Percentiles rank a stretch among this genome's conserved stretches.
These are phyloP conservation scores for Pseudoatta argentina DNA, from an alignment of 1,140 invertebrate genomes.

Conservation along the genomic window DNA sequence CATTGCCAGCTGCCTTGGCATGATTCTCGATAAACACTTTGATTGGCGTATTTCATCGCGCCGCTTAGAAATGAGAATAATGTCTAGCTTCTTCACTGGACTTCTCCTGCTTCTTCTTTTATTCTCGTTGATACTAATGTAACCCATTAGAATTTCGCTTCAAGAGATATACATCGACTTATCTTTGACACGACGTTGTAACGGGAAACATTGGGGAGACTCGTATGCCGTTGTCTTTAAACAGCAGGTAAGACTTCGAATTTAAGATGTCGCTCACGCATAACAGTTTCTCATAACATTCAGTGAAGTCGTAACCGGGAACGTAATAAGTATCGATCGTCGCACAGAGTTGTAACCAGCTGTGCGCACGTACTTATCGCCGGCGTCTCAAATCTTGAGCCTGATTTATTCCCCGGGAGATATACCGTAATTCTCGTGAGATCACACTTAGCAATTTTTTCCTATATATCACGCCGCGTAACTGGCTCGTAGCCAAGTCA, in stretches of 20 bases:
- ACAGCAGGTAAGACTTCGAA: constrained; percentile 56
- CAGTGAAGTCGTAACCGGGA: constrained; percentile 42
- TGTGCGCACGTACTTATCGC: constrained; percentile 56
- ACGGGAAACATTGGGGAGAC: constrained; percentile 30
- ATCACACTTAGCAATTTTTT: constrained; percentile 52
- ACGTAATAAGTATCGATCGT: constrained; percentile 44
- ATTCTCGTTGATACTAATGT: constrained; percentile 10
- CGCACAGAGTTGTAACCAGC: constrained; percentile 47
- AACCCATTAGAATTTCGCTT: not conserved
- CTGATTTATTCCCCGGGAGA: constrained; percentile 54
- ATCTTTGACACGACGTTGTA: not conserved
- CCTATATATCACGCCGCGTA: constrained; percentile 29
- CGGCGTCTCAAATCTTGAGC: constrained; percentile 37
- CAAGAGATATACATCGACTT: not conserved
- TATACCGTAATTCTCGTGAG: constrained; percentile 17
- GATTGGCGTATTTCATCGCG: constrained; percentile 1
- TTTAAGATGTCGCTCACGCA: constrained; percentile 52
- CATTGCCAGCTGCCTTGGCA: not conserved
- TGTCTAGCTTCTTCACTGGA: not conserved
- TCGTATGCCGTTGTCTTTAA: constrained; percentile 39
- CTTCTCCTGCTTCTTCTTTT: not conserved
- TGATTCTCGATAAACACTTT: constrained; percentile 19
- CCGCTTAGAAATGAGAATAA: not conserved
- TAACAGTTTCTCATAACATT: constrained; percentile 43
- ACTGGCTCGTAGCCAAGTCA: not conserved